Evolutionary conservation across 2,888 invertebrate genomes (phyloP).

Genomic region (Ornithoptera alexandrae): DNA sequence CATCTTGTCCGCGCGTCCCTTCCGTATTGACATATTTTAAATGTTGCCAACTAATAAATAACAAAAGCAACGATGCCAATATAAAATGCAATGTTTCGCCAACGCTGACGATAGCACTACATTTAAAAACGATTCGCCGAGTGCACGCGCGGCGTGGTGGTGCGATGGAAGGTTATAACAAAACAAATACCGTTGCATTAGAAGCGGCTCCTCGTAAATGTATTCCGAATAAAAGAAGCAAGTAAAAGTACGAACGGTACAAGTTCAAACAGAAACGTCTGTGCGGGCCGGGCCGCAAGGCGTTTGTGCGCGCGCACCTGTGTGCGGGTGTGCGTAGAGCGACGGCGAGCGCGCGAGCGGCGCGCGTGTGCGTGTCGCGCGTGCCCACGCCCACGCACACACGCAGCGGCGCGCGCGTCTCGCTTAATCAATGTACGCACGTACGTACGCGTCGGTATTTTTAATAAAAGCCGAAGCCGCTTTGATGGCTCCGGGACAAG

Average conservation of each 20-base stretch:
- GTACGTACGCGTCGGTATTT: slow-evolving; percentile 34
- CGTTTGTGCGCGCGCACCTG: not conserved
- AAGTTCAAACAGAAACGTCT: not conserved
- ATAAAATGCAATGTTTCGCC: too few species aligned
- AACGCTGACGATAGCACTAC: too few species aligned
- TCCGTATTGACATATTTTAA: too few species aligned
- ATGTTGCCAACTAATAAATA: too few species aligned
- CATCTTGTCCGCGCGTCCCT: too few species aligned
- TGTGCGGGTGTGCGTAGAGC: not conserved
- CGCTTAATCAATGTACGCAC: not conserved
- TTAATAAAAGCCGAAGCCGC: slow-evolving; percentile 34
- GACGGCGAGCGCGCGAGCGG: not conserved
- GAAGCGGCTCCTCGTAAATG: not conserved
- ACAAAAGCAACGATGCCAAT: too few species aligned
- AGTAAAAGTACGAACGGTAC: not conserved
- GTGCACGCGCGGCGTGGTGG: too few species aligned
- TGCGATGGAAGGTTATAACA: not conserved
- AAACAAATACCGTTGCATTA: not conserved
- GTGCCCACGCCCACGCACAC: not conserved
- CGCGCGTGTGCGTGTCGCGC: not conserved
- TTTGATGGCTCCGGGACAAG: slow-evolving; percentile 30
- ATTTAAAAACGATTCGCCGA: too few species aligned
- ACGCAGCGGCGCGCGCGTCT: not conserved
- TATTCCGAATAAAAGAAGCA: not conserved
- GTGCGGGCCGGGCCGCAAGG: not conserved